Base-by-base conservation (phyloP, 2,797 vertebrate species). In the Lepus townsendii region DNA sequence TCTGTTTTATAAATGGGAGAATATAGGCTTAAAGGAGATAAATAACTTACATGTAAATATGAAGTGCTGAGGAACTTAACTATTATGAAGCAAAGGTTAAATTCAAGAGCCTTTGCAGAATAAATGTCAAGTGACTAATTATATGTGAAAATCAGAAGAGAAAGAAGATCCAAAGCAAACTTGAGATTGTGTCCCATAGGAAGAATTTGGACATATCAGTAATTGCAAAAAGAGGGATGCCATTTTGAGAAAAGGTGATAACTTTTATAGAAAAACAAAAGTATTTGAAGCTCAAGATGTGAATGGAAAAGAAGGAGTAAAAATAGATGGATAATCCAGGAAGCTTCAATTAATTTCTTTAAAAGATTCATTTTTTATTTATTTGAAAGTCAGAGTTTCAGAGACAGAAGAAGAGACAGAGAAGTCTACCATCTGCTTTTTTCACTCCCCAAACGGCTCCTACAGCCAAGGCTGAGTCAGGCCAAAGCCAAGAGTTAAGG, bases 241-340 rank as follows among this genome's bases (percentile, higher is more conserved):
- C 52, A 17, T 27, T 80, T 62, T 66, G 26, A 88, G 62, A 62
- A 89, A 80, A 88, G 57, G 8, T 54, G 13, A 8, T 69, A 35
- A 79, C 38, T 88, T 83, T 26, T 38, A 83, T 76, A 93, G 38
- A 57, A 30, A 93, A 60, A 83, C 38, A 78, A 83, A 69, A 42
- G 26, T n/a, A 73, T 52, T 42, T 87, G 3, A 69, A 75, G 32
- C 79, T 75, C 32, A 63, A 88, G 50, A 50, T 69, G 32, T 47
- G 19, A 88, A 11, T 17, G 17, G n/a, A 91, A 63, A 8, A 17
- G 26, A 5, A 11, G 1, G 1, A 0, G 1, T 22, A 32, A 13
- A 4, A 22, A 85, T 52, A 80, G 2, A 86, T 66, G n/a, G 20
- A 38, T 86, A 35, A 32, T 42, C 50, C 19, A 22, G 26, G 52